Evolutionary conservation across 2,797 vertebrate genomes (phyloP), one percentile per base, ranked within the genome.

Genomic region (Micrastur ruficollis): DNA sequence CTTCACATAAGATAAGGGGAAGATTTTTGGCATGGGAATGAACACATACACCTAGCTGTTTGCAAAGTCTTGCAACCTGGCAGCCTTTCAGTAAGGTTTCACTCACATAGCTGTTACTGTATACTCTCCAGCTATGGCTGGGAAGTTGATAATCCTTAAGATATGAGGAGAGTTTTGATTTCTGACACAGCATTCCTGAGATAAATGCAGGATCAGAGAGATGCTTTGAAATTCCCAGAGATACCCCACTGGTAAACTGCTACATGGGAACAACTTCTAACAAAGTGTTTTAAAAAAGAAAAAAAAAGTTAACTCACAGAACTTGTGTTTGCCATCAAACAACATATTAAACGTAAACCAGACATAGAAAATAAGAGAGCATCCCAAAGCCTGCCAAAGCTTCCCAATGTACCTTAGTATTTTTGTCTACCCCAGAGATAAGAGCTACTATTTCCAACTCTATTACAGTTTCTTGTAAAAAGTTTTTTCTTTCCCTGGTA

Each of bases 131-230:
- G 99, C 98, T 97, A 98, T 97, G 95, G 96, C 97, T 98, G 97
- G 96, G 95, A 97, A 98, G 97, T 98, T 98, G 98, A 99, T 99
- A 99, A 99, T 99, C 99, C 99, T 98, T 98, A 99, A 99, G 99
- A 99, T 99, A 99, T 98, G 98, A 99, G 99, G 99, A 99, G 99
- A 97, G 97, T 98, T 98, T 98, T 98, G 99, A 99, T 99, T 99
- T 99, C 99, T 99, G 99, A 99, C 99, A 99, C 98, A 98, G 98
- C 99, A 99, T 99, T 99, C 99, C 99, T 99, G 98, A 99, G 99
- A 99, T 99, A 99, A 99, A 99, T 98, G 98, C 95, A 97, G 98
- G 98, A 99, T 99, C 99, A 99, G 98, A 99, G 98, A 98, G 98
- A 98, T 98, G 98, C 98, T 96, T 98, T 98, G 98, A 99, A 99